Conservation (phyloP, 1,140 invertebrate species). For the Lerema accius region DNA sequence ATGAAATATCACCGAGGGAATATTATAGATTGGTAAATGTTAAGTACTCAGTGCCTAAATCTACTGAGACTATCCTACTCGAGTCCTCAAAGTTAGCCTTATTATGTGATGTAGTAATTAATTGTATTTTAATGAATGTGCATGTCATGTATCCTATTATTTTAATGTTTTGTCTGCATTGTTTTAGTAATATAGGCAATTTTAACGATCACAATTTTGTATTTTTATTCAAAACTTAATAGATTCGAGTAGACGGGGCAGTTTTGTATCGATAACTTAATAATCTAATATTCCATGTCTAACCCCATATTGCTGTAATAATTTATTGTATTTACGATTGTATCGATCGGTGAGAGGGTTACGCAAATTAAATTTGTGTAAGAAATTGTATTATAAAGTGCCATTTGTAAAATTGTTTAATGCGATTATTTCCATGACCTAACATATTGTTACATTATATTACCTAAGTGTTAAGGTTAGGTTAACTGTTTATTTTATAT, state of each 20-base stretch:
- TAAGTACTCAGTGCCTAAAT: conserved; percentile 38
- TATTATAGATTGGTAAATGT: too few relatives aligned
- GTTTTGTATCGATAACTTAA: conserved; percentile 17
- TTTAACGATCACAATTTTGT: conserved; percentile 1
- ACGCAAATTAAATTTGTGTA: conserved; percentile 56
- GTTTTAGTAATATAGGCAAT: conserved; percentile 12
- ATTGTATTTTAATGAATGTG: conserved; percentile 3
- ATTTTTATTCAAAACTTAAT: background rate
- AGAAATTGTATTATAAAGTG: conserved; percentile 63
- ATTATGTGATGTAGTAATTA: conserved; percentile 6
- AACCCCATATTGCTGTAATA: conserved; percentile 34
- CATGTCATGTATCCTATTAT: conserved; percentile 5
- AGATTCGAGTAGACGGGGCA: conserved; percentile 16
- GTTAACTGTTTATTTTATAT: conserved; percentile 55
- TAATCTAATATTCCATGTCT: conserved; percentile 17
- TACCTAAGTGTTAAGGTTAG: conserved; percentile 47
- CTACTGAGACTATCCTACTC: conserved; percentile 8
- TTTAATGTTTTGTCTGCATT: conserved; percentile 3
- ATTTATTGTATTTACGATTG: conserved; percentile 41
- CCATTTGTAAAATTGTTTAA: conserved; percentile 55
- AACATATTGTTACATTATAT: conserved; percentile 38
- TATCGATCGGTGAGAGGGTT: conserved; percentile 21
- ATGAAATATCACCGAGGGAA: too few relatives aligned
- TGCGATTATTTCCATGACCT: conserved; percentile 51
- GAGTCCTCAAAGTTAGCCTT: conserved; percentile 18